phyloP scores from a whole-genome alignment of 2,797 vertebrate species.

The Sebastes paucispinis region DNA sequence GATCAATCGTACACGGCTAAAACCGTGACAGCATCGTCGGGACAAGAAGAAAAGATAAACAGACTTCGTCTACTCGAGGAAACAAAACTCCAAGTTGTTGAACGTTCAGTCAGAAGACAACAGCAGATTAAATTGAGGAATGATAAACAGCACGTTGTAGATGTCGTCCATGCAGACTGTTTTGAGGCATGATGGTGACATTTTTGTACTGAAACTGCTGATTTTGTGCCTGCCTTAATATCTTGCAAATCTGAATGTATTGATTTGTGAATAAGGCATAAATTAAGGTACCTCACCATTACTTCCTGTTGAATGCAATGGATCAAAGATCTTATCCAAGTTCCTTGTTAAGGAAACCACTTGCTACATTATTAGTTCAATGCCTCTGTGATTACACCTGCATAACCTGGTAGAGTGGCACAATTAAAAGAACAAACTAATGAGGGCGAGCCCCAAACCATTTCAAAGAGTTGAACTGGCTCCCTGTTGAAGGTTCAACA shows the following conservation, averaged over 20 bases:
- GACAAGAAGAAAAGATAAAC: neutral
- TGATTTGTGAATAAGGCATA: neutral
- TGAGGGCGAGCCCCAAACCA: neutral
- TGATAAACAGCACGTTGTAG: neutral
- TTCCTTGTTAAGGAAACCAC: neutral
- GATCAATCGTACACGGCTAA: conserved; percentile 9
- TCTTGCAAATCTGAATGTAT: neutral
- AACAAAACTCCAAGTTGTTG: neutral
- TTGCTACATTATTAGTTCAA: neutral
- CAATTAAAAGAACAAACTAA: neutral
- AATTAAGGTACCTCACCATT: neutral
- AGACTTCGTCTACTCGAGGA: neutral
- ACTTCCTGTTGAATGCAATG: neutral
- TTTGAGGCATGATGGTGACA: neutral
- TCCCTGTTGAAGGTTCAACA: neutral
- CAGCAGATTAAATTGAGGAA: neutral
- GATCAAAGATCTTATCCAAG: neutral
- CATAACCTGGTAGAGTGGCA: neutral
- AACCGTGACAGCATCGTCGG: neutral
- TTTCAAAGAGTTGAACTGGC: neutral
- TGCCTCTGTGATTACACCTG: neutral
- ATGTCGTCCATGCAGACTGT: neutral
- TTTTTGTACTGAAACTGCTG: neutral
- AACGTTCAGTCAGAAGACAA: neutral
- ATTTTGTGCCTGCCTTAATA: neutral